Conservation (phyloP, 1,140 invertebrate genomes). For the Penaeus vannamei region DNA sequence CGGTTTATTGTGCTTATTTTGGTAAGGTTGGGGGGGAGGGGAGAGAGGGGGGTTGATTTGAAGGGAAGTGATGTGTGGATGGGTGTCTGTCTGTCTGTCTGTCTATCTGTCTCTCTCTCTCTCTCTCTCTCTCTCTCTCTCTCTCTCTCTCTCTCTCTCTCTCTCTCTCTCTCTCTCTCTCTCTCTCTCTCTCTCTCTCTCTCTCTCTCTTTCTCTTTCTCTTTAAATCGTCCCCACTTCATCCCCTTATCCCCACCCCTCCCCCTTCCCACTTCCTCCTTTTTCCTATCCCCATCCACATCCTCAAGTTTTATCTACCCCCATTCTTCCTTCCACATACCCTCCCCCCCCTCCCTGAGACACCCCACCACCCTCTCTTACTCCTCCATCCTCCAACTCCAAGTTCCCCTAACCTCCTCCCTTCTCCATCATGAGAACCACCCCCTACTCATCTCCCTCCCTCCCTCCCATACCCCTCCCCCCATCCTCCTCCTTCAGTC, state of each 20-base stretch:
- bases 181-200: slow-evolving; percentile 12
- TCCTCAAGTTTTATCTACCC: background rate
- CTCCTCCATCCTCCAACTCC: background rate
- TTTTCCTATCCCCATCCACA: too few relatives aligned
- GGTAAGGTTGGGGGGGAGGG: too few relatives aligned
- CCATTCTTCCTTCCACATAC: background rate
- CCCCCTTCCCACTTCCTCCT: background rate
- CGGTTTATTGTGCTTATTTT: too few relatives aligned
- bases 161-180: slow-evolving; percentile 17
- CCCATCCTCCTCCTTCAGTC: background rate
- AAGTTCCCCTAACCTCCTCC: background rate
- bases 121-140: background rate
- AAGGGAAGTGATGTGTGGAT: too few relatives aligned
- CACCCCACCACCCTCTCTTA: background rate
- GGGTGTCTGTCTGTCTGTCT: background rate
- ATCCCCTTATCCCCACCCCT: background rate
- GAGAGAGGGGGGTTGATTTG: too few relatives aligned
- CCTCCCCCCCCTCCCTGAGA: background rate
- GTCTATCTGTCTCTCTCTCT: background rate
- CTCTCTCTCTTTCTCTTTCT: background rate
- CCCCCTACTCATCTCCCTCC: background rate
- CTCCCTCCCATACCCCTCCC: background rate
- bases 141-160: background rate
- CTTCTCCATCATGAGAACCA: background rate
- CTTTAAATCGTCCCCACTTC: background rate